A percentile compares a stretch with the other conserved stretches of the same genome.
Conservation (phyloP, 2,888 invertebrate genomes). For the Caenorhabditis uteleia region DNA sequence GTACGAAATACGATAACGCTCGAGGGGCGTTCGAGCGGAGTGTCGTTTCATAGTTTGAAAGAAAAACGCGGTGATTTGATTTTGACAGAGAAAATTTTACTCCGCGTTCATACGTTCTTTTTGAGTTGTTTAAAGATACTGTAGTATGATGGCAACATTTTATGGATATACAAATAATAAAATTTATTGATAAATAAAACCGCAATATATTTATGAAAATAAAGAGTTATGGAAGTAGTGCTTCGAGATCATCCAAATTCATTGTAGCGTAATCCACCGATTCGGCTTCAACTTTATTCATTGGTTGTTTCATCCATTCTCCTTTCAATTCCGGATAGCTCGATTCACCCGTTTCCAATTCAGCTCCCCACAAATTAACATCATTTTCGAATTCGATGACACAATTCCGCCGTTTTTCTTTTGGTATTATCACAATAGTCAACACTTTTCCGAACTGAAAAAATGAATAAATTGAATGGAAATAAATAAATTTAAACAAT, state of each 20-base stretch:
- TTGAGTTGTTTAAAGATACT: no score
- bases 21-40: no score
- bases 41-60: no score
- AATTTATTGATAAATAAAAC: not conserved
- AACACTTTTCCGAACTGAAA: conserved; percentile 28
- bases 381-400: conserved; percentile 31
- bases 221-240: conserved; percentile 7
- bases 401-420: conserved; percentile 19
- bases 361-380: conserved; percentile 40
- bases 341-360: conserved; percentile 25
- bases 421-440: conserved; percentile 13
- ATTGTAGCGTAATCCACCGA: conserved; percentile 25
- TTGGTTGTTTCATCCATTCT: conserved; percentile 30
- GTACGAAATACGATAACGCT: no score
- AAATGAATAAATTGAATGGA: not conserved
- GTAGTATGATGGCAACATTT: no score
- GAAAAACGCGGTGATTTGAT: no score
- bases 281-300: no score
- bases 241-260: conserved; percentile 40
- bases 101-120: no score
- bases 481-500: not conserved
- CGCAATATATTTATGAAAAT: not conserved
- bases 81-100: no score
- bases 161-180: not conserved
- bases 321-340: conserved; percentile 16